Conservation (phyloP, 2,113 vertebrate species). For the Ceuthmochares aereus region DNA sequence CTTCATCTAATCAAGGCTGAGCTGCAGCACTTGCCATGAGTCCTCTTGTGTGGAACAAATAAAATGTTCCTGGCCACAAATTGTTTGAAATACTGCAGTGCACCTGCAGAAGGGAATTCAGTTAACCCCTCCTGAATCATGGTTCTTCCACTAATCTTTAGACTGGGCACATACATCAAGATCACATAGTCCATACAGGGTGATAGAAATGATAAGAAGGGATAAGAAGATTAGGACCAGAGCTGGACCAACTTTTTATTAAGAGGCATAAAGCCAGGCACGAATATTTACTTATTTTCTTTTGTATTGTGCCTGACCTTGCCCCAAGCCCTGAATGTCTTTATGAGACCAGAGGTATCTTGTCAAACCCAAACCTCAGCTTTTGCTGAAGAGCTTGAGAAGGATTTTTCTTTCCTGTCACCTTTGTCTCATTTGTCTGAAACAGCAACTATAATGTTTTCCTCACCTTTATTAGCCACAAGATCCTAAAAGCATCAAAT, state of each 20-base stretch:
- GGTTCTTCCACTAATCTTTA: constrained; percentile 43
- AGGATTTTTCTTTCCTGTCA: neutral
- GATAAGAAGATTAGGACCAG: neutral
- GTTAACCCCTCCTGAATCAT: neutral
- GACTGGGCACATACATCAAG: neutral
- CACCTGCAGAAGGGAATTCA: constrained; percentile 6
- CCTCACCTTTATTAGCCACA: neutral
- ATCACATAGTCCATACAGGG: neutral
- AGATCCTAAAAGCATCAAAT: neutral
- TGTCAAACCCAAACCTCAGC: neutral
- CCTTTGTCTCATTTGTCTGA: neutral
- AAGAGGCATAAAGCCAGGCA: neutral
- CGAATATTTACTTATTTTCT: constrained; percentile 14
- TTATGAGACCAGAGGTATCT: rapidly evolving
- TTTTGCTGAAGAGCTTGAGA: neutral
- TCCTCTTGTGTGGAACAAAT: neutral
- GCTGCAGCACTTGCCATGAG: neutral
- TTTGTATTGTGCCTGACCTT: neutral
- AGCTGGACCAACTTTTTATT: constrained; percentile 1
- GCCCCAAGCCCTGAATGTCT: neutral
- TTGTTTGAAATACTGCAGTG: constrained; percentile 15
- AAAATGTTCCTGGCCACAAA: constrained; percentile 3
- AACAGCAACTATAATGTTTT: neutral
- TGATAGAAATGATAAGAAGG: constrained; percentile 18
- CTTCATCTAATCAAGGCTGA: neutral